Evolutionary conservation across 2,797 vertebrate genomes (phyloP).

Genomic region (Hirundo rustica): DNA sequence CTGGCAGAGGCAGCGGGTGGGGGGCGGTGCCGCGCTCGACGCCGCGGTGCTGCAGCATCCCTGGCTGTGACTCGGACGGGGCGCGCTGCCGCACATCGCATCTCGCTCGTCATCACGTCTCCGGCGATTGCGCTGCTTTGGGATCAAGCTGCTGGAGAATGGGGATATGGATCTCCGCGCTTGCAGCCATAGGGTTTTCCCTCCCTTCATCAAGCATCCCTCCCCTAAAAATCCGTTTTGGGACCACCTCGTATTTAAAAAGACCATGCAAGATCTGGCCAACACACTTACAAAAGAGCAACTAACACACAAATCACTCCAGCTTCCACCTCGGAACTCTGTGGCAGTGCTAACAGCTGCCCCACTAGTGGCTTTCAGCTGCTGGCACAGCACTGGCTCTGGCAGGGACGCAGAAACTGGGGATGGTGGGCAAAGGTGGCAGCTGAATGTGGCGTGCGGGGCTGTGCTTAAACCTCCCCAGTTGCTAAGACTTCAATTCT

Average conservation of each 20-base stretch:
- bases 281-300: accelerated
- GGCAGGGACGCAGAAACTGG: accelerated
- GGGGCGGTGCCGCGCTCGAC: not conserved
- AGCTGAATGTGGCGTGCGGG: not conserved
- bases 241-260: not conserved
- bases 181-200: accelerated
- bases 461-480: not conserved
- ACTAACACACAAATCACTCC: not conserved
- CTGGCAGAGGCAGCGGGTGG: not conserved
- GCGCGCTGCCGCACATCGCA: accelerated
- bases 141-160: not conserved
- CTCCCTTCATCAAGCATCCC: not conserved
- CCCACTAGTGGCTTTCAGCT: not conserved
- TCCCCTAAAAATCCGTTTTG: not conserved
- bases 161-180: accelerated
- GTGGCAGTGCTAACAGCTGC: accelerated
- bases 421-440: not conserved
- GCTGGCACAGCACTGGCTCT: not conserved
- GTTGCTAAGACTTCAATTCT: constrained; percentile 58
- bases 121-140: accelerated
- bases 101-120: not conserved
- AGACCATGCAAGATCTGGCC: not conserved
- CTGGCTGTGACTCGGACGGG: accelerated
- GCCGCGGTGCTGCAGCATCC: not conserved
- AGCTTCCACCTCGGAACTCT: not conserved